Percentiles rank a stretch among this genome's conserved stretches.
Conservation (phyloP, 2,113 vertebrate genomes). For the Aplodontia rufa region DNA sequence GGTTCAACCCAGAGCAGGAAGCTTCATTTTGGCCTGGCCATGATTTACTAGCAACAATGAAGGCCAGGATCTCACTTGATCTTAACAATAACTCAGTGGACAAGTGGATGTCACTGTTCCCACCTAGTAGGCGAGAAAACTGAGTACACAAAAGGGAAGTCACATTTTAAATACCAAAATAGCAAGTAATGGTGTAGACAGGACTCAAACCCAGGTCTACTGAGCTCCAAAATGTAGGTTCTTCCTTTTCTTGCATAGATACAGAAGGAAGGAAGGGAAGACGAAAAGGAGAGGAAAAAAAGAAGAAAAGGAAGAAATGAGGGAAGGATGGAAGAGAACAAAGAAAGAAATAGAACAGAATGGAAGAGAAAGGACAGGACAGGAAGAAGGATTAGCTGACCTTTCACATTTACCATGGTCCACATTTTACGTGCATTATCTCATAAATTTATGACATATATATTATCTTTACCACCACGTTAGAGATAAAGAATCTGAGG, state of each 20-base stretch:
- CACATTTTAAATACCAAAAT: neutral
- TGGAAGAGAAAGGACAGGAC: neutral
- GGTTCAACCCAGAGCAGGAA: neutral
- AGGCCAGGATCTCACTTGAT: neutral
- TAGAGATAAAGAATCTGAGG: neutral
- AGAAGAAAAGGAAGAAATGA: neutral
- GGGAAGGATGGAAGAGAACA: rapidly evolving
- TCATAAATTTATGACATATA: neutral
- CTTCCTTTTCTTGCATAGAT: neutral
- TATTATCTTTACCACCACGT: neutral
- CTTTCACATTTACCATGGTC: neutral
- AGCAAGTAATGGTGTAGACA: neutral
- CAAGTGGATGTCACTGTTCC: neutral
- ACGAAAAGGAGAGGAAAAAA: rapidly evolving
- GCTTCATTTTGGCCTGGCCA: neutral
- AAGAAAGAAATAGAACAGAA: neutral
- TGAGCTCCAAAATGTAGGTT: neutral
- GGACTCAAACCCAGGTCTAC: neutral
- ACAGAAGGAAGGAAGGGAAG: neutral
- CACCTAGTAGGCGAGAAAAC: neutral
- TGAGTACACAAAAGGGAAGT: neutral
- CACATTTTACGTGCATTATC: neutral
- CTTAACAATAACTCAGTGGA: neutral
- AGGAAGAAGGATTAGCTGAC: neutral
- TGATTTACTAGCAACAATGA: neutral